Evolutionary conservation across 2,113 vertebrate species (phyloP).

Genomic region (Lontra canadensis): DNA sequence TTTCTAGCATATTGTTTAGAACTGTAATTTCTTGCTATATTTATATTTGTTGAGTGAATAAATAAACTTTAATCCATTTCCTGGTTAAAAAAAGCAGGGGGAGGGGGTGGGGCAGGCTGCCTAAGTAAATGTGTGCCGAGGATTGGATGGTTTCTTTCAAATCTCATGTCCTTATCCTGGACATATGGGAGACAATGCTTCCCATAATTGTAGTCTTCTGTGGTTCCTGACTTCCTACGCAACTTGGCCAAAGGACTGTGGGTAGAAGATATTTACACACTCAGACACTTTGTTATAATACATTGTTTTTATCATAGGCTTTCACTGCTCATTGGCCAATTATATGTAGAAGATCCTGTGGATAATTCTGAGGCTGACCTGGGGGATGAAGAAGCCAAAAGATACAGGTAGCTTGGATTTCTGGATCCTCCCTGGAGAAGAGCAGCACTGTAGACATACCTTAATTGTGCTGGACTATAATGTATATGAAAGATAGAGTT

Average conservation of each 20-base stretch:
- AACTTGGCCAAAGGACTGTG: background rate
- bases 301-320: background rate
- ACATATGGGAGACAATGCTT: background rate
- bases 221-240: background rate
- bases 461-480: background rate
- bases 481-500: background rate
- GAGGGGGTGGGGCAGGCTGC: rapidly evolving
- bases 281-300: rapidly evolving
- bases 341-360: background rate
- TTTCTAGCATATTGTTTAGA: background rate
- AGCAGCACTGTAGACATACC: background rate
- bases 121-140: background rate
- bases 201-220: background rate
- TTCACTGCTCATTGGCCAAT: background rate
- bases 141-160: background rate
- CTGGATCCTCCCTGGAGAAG: background rate
- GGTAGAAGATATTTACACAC: background rate
- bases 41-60: background rate
- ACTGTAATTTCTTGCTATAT: background rate
- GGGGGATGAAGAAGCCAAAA: rapidly evolving
- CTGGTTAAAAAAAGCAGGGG: background rate
- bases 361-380: background rate
- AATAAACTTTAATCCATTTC: background rate
- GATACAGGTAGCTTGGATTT: background rate
- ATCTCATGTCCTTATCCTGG: background rate